A percentile compares a stretch with the other conserved stretches of the same genome.
Conservation (phyloP, 2,888 invertebrate species). For the Lasioglossum zephyrum region DNA sequence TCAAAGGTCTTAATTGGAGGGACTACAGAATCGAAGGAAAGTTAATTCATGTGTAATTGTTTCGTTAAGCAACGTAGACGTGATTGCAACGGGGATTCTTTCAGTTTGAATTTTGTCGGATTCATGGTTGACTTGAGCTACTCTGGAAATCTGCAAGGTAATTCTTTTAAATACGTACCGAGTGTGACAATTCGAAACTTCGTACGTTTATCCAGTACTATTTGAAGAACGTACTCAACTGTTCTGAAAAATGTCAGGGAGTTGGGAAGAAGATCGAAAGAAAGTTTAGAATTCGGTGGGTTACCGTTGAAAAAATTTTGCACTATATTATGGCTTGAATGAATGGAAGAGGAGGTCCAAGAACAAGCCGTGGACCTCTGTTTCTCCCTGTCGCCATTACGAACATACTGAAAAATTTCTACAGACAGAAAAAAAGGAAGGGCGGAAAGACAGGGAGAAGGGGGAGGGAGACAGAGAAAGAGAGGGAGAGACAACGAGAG, state of each 20-base stretch:
- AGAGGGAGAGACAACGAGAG: background rate
- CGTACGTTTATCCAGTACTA: background rate
- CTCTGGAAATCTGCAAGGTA: background rate
- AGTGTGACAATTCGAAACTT: background rate
- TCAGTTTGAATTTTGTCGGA: background rate
- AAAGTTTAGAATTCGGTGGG: background rate
- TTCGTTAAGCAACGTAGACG: background rate
- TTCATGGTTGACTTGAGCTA: background rate
- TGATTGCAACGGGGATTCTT: background rate
- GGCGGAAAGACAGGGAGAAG: background rate
- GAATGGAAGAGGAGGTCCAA: background rate
- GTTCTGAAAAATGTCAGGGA: background rate
- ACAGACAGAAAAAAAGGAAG: constrained; percentile 26
- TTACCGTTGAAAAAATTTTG: background rate
- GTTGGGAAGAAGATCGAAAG: background rate
- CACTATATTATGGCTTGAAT: background rate
- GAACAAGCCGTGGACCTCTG: background rate
- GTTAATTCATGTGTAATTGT: background rate
- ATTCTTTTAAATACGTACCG: background rate
- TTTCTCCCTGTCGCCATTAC: background rate
- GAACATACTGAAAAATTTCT: constrained; percentile 39
- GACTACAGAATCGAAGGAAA: background rate
- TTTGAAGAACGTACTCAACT: too few species aligned
- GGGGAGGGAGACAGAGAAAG: background rate
- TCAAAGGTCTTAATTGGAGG: background rate